Evolutionary conservation across 2,113 vertebrate genomes (phyloP).

Genomic region (Gallinago jamesoni): DNA sequence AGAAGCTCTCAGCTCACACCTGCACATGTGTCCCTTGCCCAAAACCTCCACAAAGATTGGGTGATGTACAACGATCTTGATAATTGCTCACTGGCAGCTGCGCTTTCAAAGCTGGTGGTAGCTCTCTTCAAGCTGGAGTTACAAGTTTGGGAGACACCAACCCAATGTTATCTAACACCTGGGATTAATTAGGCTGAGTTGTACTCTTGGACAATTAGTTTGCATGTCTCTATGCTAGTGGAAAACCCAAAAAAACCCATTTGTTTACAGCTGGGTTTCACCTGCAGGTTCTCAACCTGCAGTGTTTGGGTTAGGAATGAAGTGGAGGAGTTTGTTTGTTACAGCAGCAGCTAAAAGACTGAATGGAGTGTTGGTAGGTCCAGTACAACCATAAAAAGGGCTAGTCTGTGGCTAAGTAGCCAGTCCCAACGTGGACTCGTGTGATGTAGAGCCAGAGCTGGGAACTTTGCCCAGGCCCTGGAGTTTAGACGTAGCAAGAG

Average conservation of each 20-base stretch:
- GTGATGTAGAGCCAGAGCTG: slow-evolving; percentile 44
- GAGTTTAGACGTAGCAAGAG: neutral
- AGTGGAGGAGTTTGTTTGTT: neutral
- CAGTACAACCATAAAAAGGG: slow-evolving; percentile 5
- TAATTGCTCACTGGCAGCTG: neutral
- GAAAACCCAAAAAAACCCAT: neutral
- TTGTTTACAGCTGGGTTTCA: neutral
- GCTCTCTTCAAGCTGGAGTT: neutral
- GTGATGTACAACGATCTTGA: accelerated
- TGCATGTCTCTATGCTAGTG: neutral
- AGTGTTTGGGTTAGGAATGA: neutral
- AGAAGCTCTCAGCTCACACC: neutral
- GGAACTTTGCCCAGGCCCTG: slow-evolving; percentile 33
- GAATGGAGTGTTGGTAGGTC: neutral
- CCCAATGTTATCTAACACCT: neutral
- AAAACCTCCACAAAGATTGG: neutral
- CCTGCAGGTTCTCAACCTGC: neutral
- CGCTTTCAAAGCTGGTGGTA: neutral
- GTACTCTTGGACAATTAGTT: neutral
- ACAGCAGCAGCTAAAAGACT: neutral
- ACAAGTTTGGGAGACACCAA: neutral
- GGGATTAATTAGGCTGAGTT: neutral
- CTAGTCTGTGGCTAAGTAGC: neutral
- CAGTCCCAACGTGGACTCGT: slow-evolving; percentile 12
- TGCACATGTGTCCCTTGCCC: neutral